These are phyloP conservation scores for Rutilus rutilus DNA, from an alignment of 2,113 vertebrate species.

Conservation along the genomic window DNA sequence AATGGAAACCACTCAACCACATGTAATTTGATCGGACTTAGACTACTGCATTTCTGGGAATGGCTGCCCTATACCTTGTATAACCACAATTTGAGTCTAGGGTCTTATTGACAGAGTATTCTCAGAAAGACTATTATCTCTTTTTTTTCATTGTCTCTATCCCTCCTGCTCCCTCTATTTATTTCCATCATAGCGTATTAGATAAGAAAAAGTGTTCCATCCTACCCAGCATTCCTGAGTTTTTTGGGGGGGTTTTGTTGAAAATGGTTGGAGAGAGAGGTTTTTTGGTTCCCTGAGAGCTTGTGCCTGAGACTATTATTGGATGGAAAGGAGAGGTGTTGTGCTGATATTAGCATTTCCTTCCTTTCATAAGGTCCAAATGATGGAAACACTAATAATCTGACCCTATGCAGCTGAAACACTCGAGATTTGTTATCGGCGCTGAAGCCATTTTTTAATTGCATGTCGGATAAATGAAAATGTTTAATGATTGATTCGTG, in stretches of 20 bases:
- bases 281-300: conserved; percentile 31
- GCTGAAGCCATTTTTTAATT: conserved; percentile 72
- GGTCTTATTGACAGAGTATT: conserved; percentile 15
- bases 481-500: conserved; percentile 74
- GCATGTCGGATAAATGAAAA: conserved; percentile 72
- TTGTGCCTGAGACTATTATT: conserved; percentile 66
- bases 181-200: conserved; percentile 12
- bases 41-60: not conserved
- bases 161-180: not conserved
- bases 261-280: conserved; percentile 3
- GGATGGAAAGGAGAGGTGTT: conserved; percentile 75
- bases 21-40: not conserved
- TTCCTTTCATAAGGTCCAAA: conserved; percentile 67
- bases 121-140: conserved; percentile 13
- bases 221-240: not conserved
- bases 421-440: conserved; percentile 70
- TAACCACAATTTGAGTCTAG: not conserved
- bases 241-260: not conserved
- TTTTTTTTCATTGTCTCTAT: not conserved
- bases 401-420: conserved; percentile 66
- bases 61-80: not conserved
- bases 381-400: conserved; percentile 76
- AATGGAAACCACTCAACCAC: not conserved
- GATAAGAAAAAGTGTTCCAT: not conserved
- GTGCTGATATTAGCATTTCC: conserved; percentile 77